Evolutionary conservation across 2,888 invertebrate species (phyloP).

Genomic region (Mythimna pallens): DNA sequence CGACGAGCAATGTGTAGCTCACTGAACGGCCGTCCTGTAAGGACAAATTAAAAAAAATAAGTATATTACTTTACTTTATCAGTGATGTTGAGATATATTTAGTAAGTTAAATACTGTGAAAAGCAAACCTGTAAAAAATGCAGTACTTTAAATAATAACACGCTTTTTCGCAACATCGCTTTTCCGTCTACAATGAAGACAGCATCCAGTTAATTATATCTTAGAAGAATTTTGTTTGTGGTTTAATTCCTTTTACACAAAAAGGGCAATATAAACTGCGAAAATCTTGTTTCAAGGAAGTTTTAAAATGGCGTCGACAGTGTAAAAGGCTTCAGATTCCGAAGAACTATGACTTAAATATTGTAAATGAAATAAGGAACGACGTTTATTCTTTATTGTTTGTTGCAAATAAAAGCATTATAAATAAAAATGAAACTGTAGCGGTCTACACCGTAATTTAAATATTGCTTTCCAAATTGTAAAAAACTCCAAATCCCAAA

Average conservation of each 20-base stretch:
- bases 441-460: too few relatives aligned
- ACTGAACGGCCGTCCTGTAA: too few relatives aligned
- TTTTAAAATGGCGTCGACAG: not conserved
- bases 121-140: not conserved
- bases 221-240: conserved; percentile 28
- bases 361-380: not conserved
- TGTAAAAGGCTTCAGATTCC: not conserved
- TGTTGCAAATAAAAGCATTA: too few relatives aligned
- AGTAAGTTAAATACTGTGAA: not conserved
- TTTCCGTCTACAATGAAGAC: not conserved
- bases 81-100: not conserved
- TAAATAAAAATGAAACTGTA: too few relatives aligned
- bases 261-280: conserved; percentile 10
- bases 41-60: too few relatives aligned
- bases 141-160: not conserved
- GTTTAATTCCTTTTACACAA: conserved; percentile 4
- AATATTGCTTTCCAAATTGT: too few relatives aligned
- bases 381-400: not conserved
- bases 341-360: not conserved
- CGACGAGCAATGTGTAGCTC: too few relatives aligned
- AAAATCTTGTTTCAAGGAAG: not conserved
- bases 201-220: conserved; percentile 14
- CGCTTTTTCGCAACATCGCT: not conserved
- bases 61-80: not conserved
- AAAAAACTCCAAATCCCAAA: too few relatives aligned